A percentile compares a stretch with the other conserved stretches of the same genome.
phyloP scores from a whole-genome alignment of 2,113 vertebrate species.

The Picathartes gymnocephalus region DNA sequence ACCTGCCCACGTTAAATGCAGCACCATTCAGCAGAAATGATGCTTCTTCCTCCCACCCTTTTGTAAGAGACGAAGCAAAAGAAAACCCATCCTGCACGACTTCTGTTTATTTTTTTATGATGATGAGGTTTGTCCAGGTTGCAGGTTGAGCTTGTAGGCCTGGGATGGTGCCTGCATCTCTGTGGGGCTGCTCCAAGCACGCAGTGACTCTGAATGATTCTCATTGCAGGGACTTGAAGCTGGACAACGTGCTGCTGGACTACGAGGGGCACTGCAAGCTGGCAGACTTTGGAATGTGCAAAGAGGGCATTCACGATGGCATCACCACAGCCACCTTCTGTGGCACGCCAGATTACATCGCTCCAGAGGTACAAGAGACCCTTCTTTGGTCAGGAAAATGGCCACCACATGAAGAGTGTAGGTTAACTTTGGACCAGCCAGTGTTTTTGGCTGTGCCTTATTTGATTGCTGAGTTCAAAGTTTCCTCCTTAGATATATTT shows the following conservation, averaged over 20 bases:
- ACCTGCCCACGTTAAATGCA: background rate
- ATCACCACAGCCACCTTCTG: constrained; percentile 91
- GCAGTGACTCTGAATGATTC: background rate
- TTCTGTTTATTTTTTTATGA: background rate
- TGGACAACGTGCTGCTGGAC: constrained; percentile 95
- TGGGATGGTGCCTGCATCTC: background rate
- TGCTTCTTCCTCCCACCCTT: background rate
- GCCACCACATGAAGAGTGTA: background rate
- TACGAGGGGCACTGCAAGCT: constrained; percentile 96
- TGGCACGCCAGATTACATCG: constrained; percentile 96
- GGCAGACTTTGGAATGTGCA: constrained; percentile 99
- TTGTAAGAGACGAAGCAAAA: background rate
- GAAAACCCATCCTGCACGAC: background rate
- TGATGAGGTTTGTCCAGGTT: background rate
- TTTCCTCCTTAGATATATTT: background rate
- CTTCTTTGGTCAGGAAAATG: background rate
- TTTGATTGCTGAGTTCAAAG: background rate
- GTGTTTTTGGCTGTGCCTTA: background rate
- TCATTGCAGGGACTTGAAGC: constrained; percentile 88
- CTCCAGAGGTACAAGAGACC: constrained; percentile 87
- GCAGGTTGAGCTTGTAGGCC: background rate
- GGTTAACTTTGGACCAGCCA: background rate
- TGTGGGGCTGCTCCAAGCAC: background rate
- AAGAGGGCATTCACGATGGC: constrained; percentile 89
- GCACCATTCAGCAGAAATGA: background rate